A percentile compares a stretch with the other conserved stretches of the same genome.
Conservation (phyloP, 2,797 vertebrate species). For the Eurystomus glaucurus region DNA sequence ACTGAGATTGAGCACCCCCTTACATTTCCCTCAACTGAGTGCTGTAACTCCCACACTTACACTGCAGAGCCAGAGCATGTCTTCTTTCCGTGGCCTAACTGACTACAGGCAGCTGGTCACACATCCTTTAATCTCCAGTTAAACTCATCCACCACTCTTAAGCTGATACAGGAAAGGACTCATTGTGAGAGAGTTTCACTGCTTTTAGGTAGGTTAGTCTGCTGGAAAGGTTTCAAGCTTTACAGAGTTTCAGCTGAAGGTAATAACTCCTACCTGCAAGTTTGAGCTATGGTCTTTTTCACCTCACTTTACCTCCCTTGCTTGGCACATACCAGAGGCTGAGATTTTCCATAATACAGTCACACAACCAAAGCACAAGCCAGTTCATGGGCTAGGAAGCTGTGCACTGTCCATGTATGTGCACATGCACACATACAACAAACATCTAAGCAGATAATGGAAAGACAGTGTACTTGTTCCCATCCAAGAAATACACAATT, state of each 20-base stretch:
- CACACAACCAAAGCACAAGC: neutral
- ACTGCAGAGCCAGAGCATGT: neutral
- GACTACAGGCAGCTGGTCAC: neutral
- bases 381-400: neutral
- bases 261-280: neutral
- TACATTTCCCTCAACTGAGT: neutral
- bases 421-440: neutral
- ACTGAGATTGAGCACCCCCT: neutral
- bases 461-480: neutral
- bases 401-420: fast-evolving
- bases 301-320: neutral
- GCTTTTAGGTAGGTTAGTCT: neutral
- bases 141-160: neutral
- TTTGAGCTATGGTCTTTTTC: neutral
- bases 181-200: neutral
- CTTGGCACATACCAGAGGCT: neutral
- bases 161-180: neutral
- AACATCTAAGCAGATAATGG: neutral
- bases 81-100: neutral
- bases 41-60: neutral
- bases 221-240: neutral
- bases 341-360: neutral
- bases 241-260: neutral
- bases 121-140: neutral
- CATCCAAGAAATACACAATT: neutral